Conservation (phyloP, 2,113 vertebrate genomes). For the Cygnus atratus region DNA sequence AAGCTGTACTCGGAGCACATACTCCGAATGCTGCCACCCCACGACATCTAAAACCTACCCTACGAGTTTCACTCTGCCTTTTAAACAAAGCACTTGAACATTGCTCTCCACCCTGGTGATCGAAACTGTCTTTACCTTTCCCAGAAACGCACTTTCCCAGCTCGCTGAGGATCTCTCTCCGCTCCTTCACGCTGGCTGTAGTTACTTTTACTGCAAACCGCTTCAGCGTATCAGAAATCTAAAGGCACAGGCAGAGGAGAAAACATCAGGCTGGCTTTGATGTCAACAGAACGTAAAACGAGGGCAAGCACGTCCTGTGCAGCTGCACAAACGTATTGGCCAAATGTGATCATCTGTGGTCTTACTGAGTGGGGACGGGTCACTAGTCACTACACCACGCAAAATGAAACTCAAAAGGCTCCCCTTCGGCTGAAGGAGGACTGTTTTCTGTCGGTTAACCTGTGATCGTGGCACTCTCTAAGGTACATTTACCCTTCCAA, state of each 20-base stretch:
- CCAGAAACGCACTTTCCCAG: constrained; percentile 86
- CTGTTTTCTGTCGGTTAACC: neutral
- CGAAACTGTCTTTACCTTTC: constrained; percentile 80
- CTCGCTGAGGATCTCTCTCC: constrained; percentile 88
- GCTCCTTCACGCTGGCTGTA: constrained; percentile 92
- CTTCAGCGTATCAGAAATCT: constrained; percentile 94
- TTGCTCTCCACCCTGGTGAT: neutral
- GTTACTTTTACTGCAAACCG: constrained; percentile 95
- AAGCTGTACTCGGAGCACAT: neutral
- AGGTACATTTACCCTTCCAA: neutral
- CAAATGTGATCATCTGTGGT: accelerated
- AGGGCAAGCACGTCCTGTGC: neutral
- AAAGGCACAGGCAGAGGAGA: neutral
- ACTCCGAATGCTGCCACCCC: accelerated
- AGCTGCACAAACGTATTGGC: accelerated
- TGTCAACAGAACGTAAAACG: neutral
- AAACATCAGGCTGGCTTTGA: neutral
- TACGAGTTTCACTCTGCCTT: neutral
- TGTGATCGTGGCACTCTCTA: accelerated
- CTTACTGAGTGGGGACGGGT: neutral
- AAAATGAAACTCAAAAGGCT: neutral
- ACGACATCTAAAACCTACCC: too few species aligned
- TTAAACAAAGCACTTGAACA: neutral
- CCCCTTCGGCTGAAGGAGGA: accelerated
- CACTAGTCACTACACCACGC: neutral